Evolutionary conservation across 2,797 vertebrate species (phyloP), one percentile per base, ranked within the genome.

Genomic region (Potorous gilbertii): DNA sequence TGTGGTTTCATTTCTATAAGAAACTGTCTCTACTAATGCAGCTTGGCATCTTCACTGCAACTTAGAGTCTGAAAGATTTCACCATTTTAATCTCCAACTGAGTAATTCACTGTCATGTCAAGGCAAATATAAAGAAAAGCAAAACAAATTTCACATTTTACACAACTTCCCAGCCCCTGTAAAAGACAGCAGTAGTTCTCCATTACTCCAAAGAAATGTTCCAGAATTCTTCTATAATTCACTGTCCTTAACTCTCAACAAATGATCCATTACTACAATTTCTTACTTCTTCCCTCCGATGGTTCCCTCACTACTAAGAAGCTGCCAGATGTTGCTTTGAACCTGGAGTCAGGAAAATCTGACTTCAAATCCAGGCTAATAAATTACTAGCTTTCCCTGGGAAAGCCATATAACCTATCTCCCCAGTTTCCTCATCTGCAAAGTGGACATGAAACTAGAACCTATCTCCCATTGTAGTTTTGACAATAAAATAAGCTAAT

Each of bases 181-280:
- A 81, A 40, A 87, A 46, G 34, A 66, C 34, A 14, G 2, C 59
- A 62, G 13, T 31, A 34, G 14, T 50, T 74, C 54, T 8, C 40
- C 28, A 56, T 52, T 92, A 50, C 66, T 91, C 50, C 1, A 95
- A 55, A 16, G 12, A 56, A 8, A 56, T 29, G 0, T 10, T 87
- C 93, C 55, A 54, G 13, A 4, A 1, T 27, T 93, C 55, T 94
- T 91, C 92, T 96, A 55, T 62, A 93, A 54, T 97, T 92, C 14
- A 40, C 16, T 66, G 54, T 40, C 21, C 10, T 34, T 74, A 74
- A 87, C 18, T 54, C 2, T 31, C 92, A 55, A 92, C 55, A 92
- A 54, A 94, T 94, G 94, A 87, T 57, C 28, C 28, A 95, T 55
- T 92, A 55, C 18, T 5, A 81, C 74, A 94, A 50, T 91, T 95